Evolutionary conservation across 2,797 vertebrate genomes (phyloP).

Genomic region (Sardinella longiceps): DNA sequence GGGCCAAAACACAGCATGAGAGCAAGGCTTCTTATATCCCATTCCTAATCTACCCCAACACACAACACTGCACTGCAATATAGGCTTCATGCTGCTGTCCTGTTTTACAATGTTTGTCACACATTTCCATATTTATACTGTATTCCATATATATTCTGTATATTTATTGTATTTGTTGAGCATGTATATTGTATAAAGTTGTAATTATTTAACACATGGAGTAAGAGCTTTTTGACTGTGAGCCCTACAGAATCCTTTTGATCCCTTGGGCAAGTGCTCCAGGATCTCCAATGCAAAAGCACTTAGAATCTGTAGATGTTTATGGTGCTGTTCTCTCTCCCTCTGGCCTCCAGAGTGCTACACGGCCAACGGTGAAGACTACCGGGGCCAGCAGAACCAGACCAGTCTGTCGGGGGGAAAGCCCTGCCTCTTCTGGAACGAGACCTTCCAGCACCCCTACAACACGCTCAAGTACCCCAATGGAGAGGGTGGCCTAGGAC

Average conservation of each 20-base stretch:
- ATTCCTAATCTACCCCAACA: background rate
- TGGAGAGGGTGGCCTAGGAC: constrained; percentile 92
- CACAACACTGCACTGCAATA: too few relatives aligned
- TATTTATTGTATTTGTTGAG: too few relatives aligned
- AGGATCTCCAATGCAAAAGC: too few relatives aligned
- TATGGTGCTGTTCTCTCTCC: background rate
- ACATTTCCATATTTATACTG: too few relatives aligned
- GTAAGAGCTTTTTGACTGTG: too few relatives aligned
- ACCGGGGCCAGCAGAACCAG: constrained; percentile 91
- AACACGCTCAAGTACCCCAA: constrained; percentile 95
- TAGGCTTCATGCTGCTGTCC: too few relatives aligned
- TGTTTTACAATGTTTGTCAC: too few relatives aligned
- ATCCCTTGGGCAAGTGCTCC: too few relatives aligned
- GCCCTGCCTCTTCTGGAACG: constrained; percentile 95
- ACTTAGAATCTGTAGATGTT: background rate
- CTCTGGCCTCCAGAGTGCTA: constrained; percentile 86
- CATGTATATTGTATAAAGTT: too few relatives aligned
- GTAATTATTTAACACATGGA: too few relatives aligned
- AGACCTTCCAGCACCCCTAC: constrained; percentile 96
- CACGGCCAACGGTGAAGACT: constrained; percentile 93
- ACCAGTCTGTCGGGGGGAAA: constrained; percentile 87
- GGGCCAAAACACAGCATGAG: background rate
- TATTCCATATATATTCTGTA: too few relatives aligned
- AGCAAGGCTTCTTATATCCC: background rate
- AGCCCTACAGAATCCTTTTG: too few relatives aligned